These are phyloP conservation scores for Gallinago paraguaiae DNA, from an alignment of 2,113 vertebrate species.

Conservation along the genomic window DNA sequence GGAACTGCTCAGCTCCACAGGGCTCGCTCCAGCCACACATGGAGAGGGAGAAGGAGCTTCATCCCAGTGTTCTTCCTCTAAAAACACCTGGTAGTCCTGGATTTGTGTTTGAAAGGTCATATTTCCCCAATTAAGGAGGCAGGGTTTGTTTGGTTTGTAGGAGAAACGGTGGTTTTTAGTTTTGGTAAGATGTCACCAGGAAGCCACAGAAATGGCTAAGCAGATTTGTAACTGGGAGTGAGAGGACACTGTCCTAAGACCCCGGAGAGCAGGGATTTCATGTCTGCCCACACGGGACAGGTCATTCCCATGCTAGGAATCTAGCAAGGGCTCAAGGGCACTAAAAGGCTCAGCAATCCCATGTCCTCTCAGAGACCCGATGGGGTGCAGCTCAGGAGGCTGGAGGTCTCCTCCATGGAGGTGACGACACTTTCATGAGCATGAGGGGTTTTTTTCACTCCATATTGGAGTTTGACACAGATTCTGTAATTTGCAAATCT, in stretches of 20 bases:
- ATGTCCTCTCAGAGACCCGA: background rate
- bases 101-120: background rate
- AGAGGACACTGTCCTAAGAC: background rate
- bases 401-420: background rate
- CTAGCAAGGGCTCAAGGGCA: background rate
- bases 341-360: background rate
- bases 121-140: background rate
- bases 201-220: background rate
- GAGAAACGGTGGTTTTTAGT: background rate
- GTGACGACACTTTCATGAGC: background rate
- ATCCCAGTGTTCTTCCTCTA: rapidly evolving
- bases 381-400: no score
- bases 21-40: rapidly evolving
- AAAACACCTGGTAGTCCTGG: background rate
- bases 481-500: background rate
- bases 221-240: background rate
- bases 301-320: background rate
- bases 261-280: background rate
- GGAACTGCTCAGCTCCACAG: background rate
- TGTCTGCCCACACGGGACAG: no score
- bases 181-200: background rate
- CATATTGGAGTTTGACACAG: rapidly evolving
- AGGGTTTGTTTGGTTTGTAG: background rate
- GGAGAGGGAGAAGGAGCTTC: background rate
- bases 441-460: background rate